phyloP scores from a whole-genome alignment of 2,113 vertebrate species.

The Eubucco bourcierii region DNA sequence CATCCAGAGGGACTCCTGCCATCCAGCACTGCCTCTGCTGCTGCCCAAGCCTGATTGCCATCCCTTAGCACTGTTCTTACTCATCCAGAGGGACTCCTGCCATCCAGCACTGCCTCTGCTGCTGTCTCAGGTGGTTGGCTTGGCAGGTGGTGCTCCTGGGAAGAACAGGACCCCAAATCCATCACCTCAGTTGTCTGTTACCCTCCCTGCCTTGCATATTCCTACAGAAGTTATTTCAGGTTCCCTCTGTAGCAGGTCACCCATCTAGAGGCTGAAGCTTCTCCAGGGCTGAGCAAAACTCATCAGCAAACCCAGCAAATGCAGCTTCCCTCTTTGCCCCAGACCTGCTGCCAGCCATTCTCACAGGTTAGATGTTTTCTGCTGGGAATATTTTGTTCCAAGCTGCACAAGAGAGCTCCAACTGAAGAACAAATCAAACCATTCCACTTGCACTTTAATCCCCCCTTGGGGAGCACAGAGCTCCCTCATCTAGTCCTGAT shows the following conservation, averaged over 20 bases:
- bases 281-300: background rate
- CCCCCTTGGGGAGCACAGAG: conserved; percentile 29
- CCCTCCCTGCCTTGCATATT: background rate
- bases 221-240: background rate
- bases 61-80: background rate
- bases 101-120: too few relatives aligned
- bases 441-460: conserved; percentile 19
- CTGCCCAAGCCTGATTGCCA: background rate
- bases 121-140: background rate
- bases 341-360: background rate
- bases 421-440: background rate
- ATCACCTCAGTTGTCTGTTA: fast-evolving
- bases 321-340: background rate
- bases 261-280: background rate
- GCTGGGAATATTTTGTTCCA: conserved; percentile 26
- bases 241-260: background rate
- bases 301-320: background rate
- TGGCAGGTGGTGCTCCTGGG: background rate
- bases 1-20: too few relatives aligned
- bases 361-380: background rate
- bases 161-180: fast-evolving
- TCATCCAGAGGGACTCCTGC: background rate
- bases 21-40: too few relatives aligned
- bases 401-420: background rate
- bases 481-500: background rate